Evolutionary conservation across 2,113 vertebrate genomes (phyloP), one percentile per base, ranked within the genome.

Genomic region (Malaclemys terrapin): DNA sequence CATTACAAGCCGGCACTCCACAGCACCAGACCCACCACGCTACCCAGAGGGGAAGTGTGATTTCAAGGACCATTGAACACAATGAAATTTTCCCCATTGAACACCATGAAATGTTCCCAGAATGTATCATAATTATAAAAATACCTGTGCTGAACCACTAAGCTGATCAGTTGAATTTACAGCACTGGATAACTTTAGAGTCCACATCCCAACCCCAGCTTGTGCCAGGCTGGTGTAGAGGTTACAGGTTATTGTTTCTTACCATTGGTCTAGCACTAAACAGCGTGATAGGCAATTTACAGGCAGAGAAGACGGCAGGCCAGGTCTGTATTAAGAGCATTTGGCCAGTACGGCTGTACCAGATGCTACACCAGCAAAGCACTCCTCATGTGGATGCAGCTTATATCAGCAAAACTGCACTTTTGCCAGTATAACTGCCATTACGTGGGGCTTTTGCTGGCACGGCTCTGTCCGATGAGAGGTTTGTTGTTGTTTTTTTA

Each of bases 41-140:
- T 72, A 72, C 75, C 75, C 42, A 45, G 75, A 47, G 42, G 75
- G 24, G 42, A 47, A 78, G 75, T 78, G 75, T 45, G 16, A 93
- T 93, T 97, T 96, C 95, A 97, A 96, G 96, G 96, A 82, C 92
- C 89, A 94, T 95, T 95, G 89, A 95, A 83, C 92, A 95, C 75
- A 12, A 91, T 45, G 57, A 75, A 80, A 91, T 94, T 96, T 93
- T 59, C 57, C 57, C 25, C 89, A 94, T 95, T 95, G 90, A 95
- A 82, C 90, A 95, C 75, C 10, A 92, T 42, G 59, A 76, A 80
- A 91, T 94, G 96, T 93, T 82, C 91, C 91, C 94, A 22, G 54
- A 91, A 85, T 90, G 83, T 27, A 59, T 83, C 54, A 56, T 45
- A 57, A 59, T 47, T 42, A 56, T 25, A 35, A 50, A 80, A 50